phyloP scores from a whole-genome alignment of 2,888 invertebrate species.

The Plebejus argus region DNA sequence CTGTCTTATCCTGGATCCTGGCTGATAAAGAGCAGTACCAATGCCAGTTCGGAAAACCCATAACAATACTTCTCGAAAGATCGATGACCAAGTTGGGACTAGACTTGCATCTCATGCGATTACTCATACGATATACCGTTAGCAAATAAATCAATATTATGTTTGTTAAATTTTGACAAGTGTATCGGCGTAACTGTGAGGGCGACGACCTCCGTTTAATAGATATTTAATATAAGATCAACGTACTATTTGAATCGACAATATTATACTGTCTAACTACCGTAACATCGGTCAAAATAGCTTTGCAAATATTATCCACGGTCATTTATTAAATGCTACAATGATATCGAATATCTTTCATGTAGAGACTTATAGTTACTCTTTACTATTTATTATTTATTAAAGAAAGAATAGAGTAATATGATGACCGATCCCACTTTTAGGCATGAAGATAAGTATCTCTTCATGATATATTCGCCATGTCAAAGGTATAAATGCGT shows the following conservation, averaged over 20 bases:
- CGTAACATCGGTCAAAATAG: constrained; percentile 9
- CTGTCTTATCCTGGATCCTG: not conserved
- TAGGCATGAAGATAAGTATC: not conserved
- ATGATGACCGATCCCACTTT: not conserved
- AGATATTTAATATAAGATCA: constrained; percentile 36
- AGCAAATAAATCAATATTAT: constrained; percentile 22
- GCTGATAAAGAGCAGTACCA: not conserved
- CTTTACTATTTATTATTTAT: not conserved
- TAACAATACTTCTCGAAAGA: constrained; percentile 5
- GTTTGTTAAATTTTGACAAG: constrained; percentile 28
- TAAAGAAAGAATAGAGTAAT: not conserved
- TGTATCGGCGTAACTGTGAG: constrained; percentile 26
- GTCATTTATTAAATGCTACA: not conserved
- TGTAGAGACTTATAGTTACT: not conserved
- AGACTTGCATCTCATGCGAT: constrained; percentile 15
- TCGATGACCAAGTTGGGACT: not conserved
- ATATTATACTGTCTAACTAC: constrained; percentile 14
- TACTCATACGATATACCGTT: constrained; percentile 26
- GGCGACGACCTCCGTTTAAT: constrained; percentile 19
- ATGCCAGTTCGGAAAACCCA: not conserved
- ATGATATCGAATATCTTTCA: not conserved
- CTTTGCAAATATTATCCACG: not conserved
- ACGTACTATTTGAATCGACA: constrained; percentile 32
- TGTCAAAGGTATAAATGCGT: not conserved
- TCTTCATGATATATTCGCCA: not conserved